These are phyloP conservation scores for Octopus bimaculoides DNA, from an alignment of 1,140 invertebrate genomes.

Conservation along the genomic window DNA sequence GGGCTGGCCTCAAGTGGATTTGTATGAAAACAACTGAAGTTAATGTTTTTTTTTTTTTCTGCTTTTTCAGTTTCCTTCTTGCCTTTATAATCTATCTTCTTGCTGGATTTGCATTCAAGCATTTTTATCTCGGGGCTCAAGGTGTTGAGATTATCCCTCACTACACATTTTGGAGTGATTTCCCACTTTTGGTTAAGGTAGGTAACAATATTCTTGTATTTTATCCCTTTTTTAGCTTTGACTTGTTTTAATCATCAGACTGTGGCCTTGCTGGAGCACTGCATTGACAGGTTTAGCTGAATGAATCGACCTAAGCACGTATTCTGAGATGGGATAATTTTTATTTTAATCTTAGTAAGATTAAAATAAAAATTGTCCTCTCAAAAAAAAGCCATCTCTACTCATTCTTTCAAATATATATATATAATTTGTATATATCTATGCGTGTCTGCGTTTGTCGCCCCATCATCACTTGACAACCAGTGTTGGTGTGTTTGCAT, in stretches of 20 bases:
- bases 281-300: background rate
- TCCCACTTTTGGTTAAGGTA: slow-evolving; percentile 3
- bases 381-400: too few species aligned
- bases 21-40: background rate
- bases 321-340: background rate
- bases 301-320: background rate
- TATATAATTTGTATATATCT: too few species aligned
- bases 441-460: too few species aligned
- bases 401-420: too few species aligned
- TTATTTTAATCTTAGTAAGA: too few species aligned
- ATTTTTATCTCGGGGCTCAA: background rate
- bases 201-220: background rate
- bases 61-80: background rate
- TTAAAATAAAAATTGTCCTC: too few species aligned
- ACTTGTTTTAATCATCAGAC: background rate
- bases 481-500: too few species aligned
- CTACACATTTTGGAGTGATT: slow-evolving; percentile 7
- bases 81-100: background rate
- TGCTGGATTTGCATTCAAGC: background rate
- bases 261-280: background rate
- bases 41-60: background rate
- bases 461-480: too few species aligned
- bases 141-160: background rate
- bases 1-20: too few species aligned
- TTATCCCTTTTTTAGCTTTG: background rate